Percentiles rank a stretch among this genome's conserved stretches.
phyloP scores from a whole-genome alignment of 2,113 vertebrate genomes.

The Sakesphorus luctuosus region DNA sequence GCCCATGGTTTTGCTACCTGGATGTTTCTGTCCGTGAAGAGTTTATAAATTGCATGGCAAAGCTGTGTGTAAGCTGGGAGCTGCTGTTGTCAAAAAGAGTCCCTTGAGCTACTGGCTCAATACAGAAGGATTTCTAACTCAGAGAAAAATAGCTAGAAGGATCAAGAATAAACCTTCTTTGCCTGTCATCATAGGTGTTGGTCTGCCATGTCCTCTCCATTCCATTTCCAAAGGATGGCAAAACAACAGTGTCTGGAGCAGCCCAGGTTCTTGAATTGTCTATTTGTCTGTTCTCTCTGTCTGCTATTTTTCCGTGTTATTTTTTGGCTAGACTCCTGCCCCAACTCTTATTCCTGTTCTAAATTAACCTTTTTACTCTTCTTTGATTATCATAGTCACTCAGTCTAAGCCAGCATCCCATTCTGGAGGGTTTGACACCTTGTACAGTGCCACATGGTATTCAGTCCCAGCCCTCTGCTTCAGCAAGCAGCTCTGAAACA shows the following conservation, averaged over 20 bases:
- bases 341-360: background rate
- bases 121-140: background rate
- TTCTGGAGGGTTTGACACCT: background rate
- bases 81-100: background rate
- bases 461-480: background rate
- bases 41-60: background rate
- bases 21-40: background rate
- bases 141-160: background rate
- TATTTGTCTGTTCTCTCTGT: background rate
- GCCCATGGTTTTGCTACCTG: background rate
- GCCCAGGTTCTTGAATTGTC: background rate
- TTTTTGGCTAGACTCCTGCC: background rate
- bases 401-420: background rate
- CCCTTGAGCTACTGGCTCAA: background rate
- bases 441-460: background rate
- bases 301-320: background rate
- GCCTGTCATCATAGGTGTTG: background rate
- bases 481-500: background rate
- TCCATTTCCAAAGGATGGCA: background rate
- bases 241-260: background rate
- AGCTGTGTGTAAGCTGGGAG: background rate
- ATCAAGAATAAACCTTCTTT: background rate
- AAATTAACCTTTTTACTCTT: background rate
- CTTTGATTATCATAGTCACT: background rate
- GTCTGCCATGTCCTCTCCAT: background rate